Evolutionary conservation across 2,888 invertebrate genomes (phyloP).

Genomic region (Tyria jacobaeae): DNA sequence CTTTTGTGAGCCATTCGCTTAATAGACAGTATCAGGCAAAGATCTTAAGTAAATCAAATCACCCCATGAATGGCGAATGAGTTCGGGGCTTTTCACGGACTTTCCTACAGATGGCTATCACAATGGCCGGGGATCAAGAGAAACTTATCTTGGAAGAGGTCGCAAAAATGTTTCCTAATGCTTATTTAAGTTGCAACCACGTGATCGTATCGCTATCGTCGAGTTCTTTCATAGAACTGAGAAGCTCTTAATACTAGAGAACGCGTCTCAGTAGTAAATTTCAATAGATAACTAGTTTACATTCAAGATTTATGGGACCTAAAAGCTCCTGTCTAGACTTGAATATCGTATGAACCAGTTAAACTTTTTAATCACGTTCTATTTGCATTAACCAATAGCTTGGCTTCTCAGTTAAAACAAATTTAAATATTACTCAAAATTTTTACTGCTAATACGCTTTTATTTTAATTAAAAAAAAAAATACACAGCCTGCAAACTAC

Average conservation of each 20-base stretch:
- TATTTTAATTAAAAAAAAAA: background rate
- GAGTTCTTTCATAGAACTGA: conserved; percentile 33
- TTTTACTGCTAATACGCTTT: background rate
- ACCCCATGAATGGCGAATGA: conserved; percentile 85
- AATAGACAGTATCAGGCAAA: conserved; percentile 82
- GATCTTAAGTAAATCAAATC: conserved; percentile 87
- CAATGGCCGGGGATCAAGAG: conserved; percentile 83
- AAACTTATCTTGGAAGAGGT: conserved; percentile 78
- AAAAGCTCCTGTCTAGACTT: conserved; percentile 39
- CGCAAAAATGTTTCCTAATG: conserved; percentile 84
- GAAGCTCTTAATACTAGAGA: conserved; percentile 10
- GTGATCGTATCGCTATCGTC: conserved; percentile 68
- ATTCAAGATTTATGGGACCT: conserved; percentile 6
- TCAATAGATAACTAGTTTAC: background rate
- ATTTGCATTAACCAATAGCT: background rate
- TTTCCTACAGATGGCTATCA: conserved; percentile 83
- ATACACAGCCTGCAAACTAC: too few relatives aligned
- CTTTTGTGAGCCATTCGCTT: conserved; percentile 71
- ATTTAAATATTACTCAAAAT: background rate
- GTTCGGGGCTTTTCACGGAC: conserved; percentile 79
- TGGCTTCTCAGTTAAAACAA: background rate
- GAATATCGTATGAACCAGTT: conserved; percentile 23
- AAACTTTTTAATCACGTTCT: conserved; percentile 2
- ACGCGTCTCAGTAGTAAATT: background rate
- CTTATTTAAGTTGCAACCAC: conserved; percentile 80